Evolutionary conservation across 2,113 vertebrate species (phyloP).

Genomic region (Lagenorhynchus albirostris): DNA sequence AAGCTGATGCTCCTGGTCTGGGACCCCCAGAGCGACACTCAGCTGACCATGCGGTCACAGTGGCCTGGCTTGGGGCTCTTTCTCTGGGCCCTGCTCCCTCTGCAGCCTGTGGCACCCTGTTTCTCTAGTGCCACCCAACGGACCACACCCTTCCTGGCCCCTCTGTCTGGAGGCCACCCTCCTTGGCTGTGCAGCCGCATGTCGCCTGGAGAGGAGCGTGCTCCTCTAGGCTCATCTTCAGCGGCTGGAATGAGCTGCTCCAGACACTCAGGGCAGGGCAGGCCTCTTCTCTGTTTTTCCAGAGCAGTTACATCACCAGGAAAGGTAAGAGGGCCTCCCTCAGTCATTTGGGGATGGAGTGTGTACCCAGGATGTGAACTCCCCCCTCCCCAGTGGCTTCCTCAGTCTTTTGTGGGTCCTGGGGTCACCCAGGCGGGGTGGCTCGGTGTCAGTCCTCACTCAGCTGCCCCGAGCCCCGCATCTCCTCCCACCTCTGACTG

Average conservation of each 20-base stretch:
- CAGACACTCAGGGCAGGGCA: background rate
- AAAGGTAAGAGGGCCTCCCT: background rate
- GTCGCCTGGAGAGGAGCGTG: no score
- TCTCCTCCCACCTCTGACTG: background rate
- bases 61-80: background rate
- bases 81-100: background rate
- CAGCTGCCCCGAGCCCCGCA: background rate
- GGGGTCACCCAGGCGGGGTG: background rate
- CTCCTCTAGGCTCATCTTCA: background rate
- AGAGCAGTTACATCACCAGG: background rate
- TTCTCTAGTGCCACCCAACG: background rate
- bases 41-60: background rate
- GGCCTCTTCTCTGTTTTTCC: background rate
- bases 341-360: background rate
- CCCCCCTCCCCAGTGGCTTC: background rate
- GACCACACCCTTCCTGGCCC: background rate
- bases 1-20: background rate
- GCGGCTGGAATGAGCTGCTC: background rate
- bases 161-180: background rate
- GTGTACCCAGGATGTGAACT: background rate
- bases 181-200: accelerated
- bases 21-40: background rate
- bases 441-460: background rate
- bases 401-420: background rate
- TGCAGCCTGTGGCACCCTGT: background rate